phyloP scores from a whole-genome alignment of 1,140 invertebrate genomes.

The Apis laboriosa region DNA sequence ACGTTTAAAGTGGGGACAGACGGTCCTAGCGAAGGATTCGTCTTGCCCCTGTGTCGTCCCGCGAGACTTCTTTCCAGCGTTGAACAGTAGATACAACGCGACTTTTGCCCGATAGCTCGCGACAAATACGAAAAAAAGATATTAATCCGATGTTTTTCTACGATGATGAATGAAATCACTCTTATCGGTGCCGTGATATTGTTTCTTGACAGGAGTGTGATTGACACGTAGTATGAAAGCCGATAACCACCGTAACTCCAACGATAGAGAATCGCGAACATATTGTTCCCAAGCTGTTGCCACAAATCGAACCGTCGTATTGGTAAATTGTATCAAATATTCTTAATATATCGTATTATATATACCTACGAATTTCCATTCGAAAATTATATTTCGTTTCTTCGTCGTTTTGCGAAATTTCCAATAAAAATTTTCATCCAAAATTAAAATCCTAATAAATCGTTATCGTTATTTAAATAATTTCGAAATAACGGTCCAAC shows the following conservation, averaged over 20 bases:
- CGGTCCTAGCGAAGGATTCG: too few species aligned
- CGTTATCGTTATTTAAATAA: too few species aligned
- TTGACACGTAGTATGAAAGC: background rate
- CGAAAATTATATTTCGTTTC: too few species aligned
- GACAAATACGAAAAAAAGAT: background rate
- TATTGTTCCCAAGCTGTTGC: background rate
- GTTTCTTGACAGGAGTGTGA: constrained; percentile 20
- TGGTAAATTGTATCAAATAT: background rate
- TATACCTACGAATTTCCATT: background rate
- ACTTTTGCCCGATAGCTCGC: background rate
- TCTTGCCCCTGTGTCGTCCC: too few species aligned
- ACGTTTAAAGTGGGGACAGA: too few species aligned
- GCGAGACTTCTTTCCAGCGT: too few species aligned
- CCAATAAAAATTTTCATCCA: too few species aligned
- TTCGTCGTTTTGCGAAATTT: too few species aligned
- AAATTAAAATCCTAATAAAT: too few species aligned
- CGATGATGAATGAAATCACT: background rate
- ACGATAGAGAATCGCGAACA: background rate
- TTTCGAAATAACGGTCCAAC: too few species aligned
- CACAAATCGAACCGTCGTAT: background rate
- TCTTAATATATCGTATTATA: background rate
- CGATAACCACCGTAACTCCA: constrained; percentile 7
- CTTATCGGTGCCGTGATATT: constrained; percentile 17
- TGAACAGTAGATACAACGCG: background rate
- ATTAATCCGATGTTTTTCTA: background rate